Evolutionary conservation across 2,888 invertebrate species (phyloP), one percentile per base, ranked within the genome.

Genomic region (Xylocampa areola): DNA sequence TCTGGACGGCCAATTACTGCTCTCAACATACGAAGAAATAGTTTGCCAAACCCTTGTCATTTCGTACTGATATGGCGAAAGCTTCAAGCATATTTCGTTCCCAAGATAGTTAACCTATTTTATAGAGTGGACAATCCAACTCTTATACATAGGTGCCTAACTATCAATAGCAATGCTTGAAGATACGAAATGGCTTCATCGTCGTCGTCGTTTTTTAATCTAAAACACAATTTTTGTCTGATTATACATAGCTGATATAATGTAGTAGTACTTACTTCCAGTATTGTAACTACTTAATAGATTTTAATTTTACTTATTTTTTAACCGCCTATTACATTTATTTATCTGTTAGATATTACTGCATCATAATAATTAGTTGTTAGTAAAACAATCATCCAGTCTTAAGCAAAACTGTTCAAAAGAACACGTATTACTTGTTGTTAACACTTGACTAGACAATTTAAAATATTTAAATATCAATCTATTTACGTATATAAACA

Each of bases 401-500:
- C 67, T 62, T 51, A 59, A 68, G 55, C 68, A 63, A 65, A 53
- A 27, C 35, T 58, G 44, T 48, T 53, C 53, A 30, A 44, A 39
- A 39, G 43, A 69, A 64, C 59, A 43, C 44, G 33, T 39, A 33
- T 51, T 55, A 63, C 59, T 52, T 52, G 54, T 63, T 52, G 49
- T 52, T 60, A 51, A 50, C 33, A 45, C 44, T 66, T 76, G 75
- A 75, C 75, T 75, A 75, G 75, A 66, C 55, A 57, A 61, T 61
- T 62, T 65, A 61, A 57, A 64, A 52, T 53, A 57, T 60, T n/a
- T n/a, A n/a, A 61, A 43, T 48, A 58, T 5, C 47, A 54, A 49
- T 54, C 36, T 63, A 63, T 43, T 59, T 55, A 59, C 65, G 49
- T 66, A 70, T 16, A 45, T 47, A 53, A 63, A 53, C 44, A 60